A percentile compares a stretch with the other conserved stretches of the same genome.
Evolutionary conservation across 2,888 invertebrate genomes (phyloP).

Genomic region (Zygogramma bicolorata): DNA sequence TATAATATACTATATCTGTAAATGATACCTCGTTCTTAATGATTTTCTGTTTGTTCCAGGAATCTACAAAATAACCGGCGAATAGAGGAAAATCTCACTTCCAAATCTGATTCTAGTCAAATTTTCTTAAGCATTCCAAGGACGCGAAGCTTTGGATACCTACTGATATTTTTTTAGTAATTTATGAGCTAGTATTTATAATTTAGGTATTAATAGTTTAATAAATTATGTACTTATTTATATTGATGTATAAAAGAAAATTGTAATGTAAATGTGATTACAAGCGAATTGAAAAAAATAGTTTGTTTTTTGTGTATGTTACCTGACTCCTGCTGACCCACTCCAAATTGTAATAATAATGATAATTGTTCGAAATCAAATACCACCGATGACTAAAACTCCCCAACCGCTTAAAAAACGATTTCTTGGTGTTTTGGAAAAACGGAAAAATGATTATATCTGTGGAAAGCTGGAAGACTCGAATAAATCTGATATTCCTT

Average conservation of each 20-base stretch:
- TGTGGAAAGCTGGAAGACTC: too few species aligned
- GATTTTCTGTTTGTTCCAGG: conserved; percentile 49
- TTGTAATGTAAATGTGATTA: conserved; percentile 34
- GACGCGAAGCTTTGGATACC: conserved; percentile 46
- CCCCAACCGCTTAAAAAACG: too few species aligned
- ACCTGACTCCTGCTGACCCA: background rate
- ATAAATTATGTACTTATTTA: conserved; percentile 59
- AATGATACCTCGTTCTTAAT: background rate
- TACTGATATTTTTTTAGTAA: conserved; percentile 47
- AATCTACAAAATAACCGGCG: conserved; percentile 49
- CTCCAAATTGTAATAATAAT: too few species aligned
- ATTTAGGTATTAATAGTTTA: conserved; percentile 57
- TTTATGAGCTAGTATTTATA: conserved; percentile 57
- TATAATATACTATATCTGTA: background rate
- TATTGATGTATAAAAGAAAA: conserved; percentile 50
- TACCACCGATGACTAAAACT: too few species aligned
- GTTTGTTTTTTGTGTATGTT: background rate
- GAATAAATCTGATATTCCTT: too few species aligned
- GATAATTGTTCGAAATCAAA: too few species aligned
- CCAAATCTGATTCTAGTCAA: conserved; percentile 56
- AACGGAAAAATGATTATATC: too few species aligned
- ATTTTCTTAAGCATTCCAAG: conserved; percentile 52
- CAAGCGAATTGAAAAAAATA: conserved; percentile 26
- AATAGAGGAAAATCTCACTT: conserved; percentile 30
- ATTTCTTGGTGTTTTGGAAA: too few species aligned